Evolutionary conservation across 2,888 invertebrate species (phyloP).

Genomic region (Pediacus dermestoides): DNA sequence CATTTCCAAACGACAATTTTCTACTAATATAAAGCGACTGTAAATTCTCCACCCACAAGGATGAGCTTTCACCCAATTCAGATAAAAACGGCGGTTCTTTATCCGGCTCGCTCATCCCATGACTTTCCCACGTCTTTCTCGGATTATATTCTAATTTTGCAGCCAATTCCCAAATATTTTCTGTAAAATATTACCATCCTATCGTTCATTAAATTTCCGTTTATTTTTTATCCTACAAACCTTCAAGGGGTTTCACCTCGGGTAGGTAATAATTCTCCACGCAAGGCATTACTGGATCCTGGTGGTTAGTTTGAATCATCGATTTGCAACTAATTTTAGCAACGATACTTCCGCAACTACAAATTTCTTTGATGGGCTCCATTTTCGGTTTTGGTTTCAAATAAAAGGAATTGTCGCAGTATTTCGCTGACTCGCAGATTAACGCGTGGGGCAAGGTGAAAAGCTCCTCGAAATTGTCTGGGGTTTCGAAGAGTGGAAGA

Average conservation of each 20-base stretch:
- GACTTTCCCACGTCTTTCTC: constrained; percentile 43
- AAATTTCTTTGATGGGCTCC: background rate
- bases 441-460: too few relatives aligned
- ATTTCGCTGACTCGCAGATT: background rate
- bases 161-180: constrained; percentile 29
- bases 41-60: constrained; percentile 40
- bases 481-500: background rate
- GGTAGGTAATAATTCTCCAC: too few relatives aligned
- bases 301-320: too few relatives aligned
- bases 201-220: background rate
- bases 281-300: too few relatives aligned
- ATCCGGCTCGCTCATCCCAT: constrained; percentile 39
- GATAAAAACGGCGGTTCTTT: constrained; percentile 45
- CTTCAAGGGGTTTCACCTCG: too few relatives aligned
- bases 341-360: too few relatives aligned
- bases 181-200: background rate
- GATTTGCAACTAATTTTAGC: too few relatives aligned
- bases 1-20: constrained; percentile 26
- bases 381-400: background rate
- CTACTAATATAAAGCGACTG: constrained; percentile 33
- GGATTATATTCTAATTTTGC: constrained; percentile 30
- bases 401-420: constrained; percentile 3
- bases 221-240: background rate
- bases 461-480: background rate
- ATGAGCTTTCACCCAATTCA: constrained; percentile 40